phyloP scores from a whole-genome alignment of 1,140 invertebrate species.

The Carcinoscorpius rotundicauda region DNA sequence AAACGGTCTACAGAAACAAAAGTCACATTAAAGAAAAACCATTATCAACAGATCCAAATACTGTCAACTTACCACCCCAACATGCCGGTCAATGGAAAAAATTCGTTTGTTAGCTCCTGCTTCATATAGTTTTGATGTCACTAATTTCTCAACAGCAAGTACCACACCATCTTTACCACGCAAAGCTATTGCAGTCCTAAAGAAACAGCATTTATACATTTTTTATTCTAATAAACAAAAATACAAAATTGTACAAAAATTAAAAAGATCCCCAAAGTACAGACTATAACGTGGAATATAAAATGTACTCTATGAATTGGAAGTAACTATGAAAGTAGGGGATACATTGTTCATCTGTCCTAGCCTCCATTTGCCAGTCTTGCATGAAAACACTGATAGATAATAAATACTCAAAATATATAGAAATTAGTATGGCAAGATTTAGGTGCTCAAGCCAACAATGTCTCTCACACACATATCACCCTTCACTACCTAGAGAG shows the following conservation, averaged over 20 bases:
- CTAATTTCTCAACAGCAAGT: conserved; percentile 93
- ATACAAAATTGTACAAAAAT: background rate
- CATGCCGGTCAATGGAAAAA: conserved; percentile 84
- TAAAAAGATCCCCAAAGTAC: too few relatives aligned
- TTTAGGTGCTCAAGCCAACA: too few relatives aligned
- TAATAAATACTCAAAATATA: too few relatives aligned
- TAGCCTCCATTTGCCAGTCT: too few relatives aligned
- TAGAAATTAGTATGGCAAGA: too few relatives aligned
- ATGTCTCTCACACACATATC: too few relatives aligned
- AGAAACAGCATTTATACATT: conserved; percentile 17
- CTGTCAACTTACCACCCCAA: conserved; percentile 63
- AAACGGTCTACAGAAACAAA: conserved; percentile 8
- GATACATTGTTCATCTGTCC: too few relatives aligned
- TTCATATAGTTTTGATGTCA: conserved; percentile 95
- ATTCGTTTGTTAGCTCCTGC: conserved; percentile 83
- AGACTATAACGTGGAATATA: too few relatives aligned
- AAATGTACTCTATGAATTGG: too few relatives aligned
- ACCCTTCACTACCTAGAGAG: too few relatives aligned
- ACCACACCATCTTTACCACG: conserved; percentile 93
- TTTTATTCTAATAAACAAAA: conserved; percentile 8
- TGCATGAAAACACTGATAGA: too few relatives aligned
- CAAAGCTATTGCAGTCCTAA: conserved; percentile 80
- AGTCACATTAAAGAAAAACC: conserved; percentile 3
- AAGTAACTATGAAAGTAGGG: too few relatives aligned
- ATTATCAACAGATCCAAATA: background rate